Evolutionary conservation across 2,113 vertebrate genomes (phyloP).

Genomic region (Speoplatyrhinus poulsoni): DNA sequence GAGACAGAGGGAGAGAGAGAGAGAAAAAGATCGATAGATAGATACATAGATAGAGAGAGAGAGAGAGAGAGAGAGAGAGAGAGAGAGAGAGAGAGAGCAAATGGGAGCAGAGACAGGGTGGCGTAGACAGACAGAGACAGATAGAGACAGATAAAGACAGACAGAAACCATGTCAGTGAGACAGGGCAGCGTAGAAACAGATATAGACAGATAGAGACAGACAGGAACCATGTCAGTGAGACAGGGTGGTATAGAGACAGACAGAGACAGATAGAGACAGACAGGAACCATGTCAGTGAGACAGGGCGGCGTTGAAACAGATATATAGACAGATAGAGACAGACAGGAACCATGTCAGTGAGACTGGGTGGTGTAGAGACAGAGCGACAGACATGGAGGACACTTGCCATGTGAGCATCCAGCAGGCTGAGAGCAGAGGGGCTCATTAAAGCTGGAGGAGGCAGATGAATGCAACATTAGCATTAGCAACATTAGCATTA

Average conservation of each 20-base stretch:
- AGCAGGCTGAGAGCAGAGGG: conserved; percentile 9
- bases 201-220: background rate
- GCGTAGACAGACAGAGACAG: too few relatives aligned
- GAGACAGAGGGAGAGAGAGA: background rate
- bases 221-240: background rate
- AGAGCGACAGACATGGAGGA: conserved; percentile 5
- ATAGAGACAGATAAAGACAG: too few relatives aligned
- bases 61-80: too few relatives aligned
- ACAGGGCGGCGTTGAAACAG: background rate
- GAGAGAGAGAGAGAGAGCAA: too few relatives aligned
- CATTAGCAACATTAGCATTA: conserved; percentile 18
- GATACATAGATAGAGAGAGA: too few relatives aligned
- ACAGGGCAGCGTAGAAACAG: background rate
- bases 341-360: background rate
- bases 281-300: background rate
- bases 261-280: conserved; percentile 8
- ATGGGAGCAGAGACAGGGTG: too few relatives aligned
- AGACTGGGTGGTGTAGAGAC: background rate
- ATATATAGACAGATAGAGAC: conserved; percentile 11
- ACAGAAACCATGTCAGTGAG: too few relatives aligned
- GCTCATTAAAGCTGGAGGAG: conserved; percentile 5
- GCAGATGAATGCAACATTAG: conserved; percentile 66
- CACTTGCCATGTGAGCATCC: background rate
- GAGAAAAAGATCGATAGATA: too few relatives aligned
- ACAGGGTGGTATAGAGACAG: too few relatives aligned